phyloP scores from a whole-genome alignment of 2,888 invertebrate species.

The Hyposoter dolosus region DNA sequence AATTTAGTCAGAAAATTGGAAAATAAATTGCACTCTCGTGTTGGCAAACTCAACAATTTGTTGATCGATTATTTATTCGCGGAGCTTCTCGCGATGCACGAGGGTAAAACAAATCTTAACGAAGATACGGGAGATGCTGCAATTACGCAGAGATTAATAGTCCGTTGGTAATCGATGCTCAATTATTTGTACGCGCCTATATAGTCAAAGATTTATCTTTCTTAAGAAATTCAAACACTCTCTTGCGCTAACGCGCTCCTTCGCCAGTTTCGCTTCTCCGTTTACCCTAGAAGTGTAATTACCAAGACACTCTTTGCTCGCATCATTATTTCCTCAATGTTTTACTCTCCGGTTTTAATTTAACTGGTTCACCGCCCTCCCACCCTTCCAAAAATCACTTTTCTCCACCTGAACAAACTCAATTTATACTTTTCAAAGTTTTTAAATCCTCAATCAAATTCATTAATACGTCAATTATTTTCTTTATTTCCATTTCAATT shows the following conservation, averaged over 20 bases:
- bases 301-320: conserved; percentile 7
- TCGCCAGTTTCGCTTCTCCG: conserved; percentile 40
- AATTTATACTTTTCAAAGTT: not conserved
- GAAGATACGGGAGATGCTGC: conserved; percentile 49
- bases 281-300: conserved; percentile 47
- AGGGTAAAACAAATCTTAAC: conserved; percentile 9
- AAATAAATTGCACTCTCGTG: not conserved
- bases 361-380: conserved; percentile 18
- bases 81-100: not conserved
- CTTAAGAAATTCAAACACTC: conserved; percentile 45
- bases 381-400: not conserved
- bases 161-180: not conserved
- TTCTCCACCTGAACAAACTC: not conserved
- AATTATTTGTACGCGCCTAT: not conserved
- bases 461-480: not conserved
- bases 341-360: conserved; percentile 29
- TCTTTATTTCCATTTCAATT: too few relatives aligned
- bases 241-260: conserved; percentile 15
- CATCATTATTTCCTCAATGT: not conserved
- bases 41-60: not conserved
- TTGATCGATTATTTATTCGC: not conserved
- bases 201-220: conserved; percentile 37
- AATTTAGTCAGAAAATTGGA: not conserved
- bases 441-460: not conserved
- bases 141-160: conserved; percentile 38